Evolutionary conservation across 2,113 vertebrate genomes (phyloP).

Genomic region (Ctenomys sociabilis): DNA sequence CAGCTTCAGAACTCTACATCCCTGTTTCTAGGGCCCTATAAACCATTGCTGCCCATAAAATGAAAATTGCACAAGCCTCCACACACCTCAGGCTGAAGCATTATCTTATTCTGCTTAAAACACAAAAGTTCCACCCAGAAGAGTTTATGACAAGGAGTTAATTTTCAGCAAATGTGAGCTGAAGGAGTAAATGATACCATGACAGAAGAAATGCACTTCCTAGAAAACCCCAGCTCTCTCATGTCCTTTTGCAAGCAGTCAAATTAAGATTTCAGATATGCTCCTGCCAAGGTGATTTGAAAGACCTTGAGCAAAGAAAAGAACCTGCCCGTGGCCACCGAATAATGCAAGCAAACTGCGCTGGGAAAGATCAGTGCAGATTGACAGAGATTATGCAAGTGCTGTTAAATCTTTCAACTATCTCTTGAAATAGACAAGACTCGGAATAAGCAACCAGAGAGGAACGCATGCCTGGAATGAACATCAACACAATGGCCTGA

Average conservation of each 20-base stretch:
- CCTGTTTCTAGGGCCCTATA: not conserved
- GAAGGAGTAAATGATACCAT: constrained; percentile 30
- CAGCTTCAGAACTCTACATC: not conserved
- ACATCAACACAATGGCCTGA: not conserved
- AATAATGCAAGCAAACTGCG: constrained; percentile 42
- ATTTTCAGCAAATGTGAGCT: not conserved
- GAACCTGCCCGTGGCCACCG: not conserved
- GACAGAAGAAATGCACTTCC: not conserved
- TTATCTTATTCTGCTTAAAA: not conserved
- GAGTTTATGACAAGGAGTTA: not conserved
- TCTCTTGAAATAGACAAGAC: constrained; percentile 25
- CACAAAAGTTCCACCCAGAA: not conserved
- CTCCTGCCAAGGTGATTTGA: constrained; percentile 25
- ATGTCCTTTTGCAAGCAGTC: not conserved
- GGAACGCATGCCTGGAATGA: constrained; percentile 16
- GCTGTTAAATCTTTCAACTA: constrained; percentile 14
- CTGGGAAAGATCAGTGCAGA: constrained; percentile 40
- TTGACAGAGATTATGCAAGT: not conserved
- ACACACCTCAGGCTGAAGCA: not conserved
- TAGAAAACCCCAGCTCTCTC: not conserved
- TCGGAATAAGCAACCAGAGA: constrained; percentile 7
- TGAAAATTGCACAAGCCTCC: not conserved
- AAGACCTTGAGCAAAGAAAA: constrained; percentile 25
- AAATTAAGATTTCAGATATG: constrained; percentile 46
- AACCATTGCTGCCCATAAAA: not conserved